These are phyloP conservation scores for Epirrhoe tristata DNA, from an alignment of 2,888 invertebrate species.

Conservation along the genomic window DNA sequence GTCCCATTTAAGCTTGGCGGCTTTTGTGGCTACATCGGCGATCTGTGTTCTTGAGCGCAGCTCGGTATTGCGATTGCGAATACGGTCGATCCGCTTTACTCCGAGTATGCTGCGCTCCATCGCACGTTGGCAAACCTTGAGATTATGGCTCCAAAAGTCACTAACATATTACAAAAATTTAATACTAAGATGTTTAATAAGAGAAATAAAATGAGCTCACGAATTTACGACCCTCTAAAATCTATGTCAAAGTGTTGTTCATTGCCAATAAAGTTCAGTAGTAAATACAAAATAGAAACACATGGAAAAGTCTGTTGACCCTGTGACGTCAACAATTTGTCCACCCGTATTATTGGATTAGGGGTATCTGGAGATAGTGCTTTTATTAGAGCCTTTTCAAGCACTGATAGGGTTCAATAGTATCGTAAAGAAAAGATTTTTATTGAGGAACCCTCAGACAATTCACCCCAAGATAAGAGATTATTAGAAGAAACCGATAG, in stretches of 20 bases:
- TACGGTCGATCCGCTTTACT: no score
- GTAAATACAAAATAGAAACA: constrained; percentile 14
- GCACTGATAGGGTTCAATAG: constrained; percentile 21
- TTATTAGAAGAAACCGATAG: neutral
- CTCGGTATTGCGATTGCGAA: no score
- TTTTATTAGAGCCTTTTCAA: constrained; percentile 21
- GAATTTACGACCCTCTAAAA: constrained; percentile 18
- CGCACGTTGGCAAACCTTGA: no score
- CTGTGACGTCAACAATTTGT: constrained; percentile 28
- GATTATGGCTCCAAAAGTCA: no score
- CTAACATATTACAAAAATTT: neutral
- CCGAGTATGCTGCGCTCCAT: no score
- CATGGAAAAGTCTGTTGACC: constrained; percentile 21
- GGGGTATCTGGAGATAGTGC: constrained; percentile 17
- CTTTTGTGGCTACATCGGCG: no score
- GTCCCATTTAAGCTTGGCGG: no score
- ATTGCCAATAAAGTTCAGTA: constrained; percentile 10
- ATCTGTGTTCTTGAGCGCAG: no score
- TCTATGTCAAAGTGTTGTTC: constrained; percentile 6
- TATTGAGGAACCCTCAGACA: constrained; percentile 3
- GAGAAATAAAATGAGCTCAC: constrained; percentile 7
- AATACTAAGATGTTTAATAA: neutral
- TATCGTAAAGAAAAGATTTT: constrained; percentile 14
- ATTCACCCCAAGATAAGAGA: neutral
- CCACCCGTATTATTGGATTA: constrained; percentile 21